Conservation (phyloP, 2,113 vertebrate species). For the Ginglymostoma cirratum region DNA sequence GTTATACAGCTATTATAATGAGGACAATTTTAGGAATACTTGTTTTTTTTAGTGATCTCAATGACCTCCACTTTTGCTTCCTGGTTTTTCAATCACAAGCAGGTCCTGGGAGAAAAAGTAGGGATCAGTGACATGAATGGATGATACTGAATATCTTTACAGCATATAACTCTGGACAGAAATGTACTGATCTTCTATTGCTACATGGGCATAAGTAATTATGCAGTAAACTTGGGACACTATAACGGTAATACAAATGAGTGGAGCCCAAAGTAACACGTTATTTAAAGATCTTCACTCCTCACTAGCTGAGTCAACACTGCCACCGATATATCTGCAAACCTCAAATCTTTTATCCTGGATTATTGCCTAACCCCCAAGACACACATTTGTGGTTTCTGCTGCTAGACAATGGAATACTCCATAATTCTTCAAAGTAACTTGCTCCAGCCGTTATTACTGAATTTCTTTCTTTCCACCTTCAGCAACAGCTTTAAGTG, state of each 20-base stretch:
- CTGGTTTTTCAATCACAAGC: background rate
- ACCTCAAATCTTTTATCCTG: background rate
- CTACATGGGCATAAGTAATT: background rate
- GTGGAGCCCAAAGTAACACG: background rate
- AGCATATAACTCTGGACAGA: background rate
- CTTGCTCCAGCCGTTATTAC: background rate
- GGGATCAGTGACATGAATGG: background rate
- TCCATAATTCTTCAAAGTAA: background rate
- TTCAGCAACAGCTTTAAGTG: background rate
- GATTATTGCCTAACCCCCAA: background rate
- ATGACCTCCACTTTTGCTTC: background rate
- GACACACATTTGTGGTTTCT: background rate
- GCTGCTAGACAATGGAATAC: background rate
- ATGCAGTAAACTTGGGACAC: background rate
- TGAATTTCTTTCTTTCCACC: background rate
- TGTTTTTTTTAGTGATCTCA: background rate
- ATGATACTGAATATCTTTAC: background rate
- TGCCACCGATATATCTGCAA: background rate
- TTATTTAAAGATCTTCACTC: background rate
- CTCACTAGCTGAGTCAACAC: background rate
- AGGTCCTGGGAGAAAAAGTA: background rate
- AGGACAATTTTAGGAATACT: background rate
- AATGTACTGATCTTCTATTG: background rate
- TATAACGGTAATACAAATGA: background rate
- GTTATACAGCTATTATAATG: background rate